Evolutionary conservation across 2,113 vertebrate genomes (phyloP).

Genomic region (Mesembrinibis cayennensis): DNA sequence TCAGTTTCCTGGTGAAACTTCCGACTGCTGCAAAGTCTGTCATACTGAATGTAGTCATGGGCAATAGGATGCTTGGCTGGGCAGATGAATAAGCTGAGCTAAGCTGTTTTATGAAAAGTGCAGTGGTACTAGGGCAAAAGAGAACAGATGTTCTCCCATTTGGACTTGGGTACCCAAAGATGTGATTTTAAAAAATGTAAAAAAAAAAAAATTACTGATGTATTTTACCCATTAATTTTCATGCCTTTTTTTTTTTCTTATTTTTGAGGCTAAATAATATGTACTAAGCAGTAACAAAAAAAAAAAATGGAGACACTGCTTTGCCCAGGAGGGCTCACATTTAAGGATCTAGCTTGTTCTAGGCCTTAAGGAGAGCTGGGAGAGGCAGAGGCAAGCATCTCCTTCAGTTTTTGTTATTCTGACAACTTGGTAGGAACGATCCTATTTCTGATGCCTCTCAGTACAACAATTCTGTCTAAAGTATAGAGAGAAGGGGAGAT

Average conservation of each 20-base stretch:
- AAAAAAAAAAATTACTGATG: background rate
- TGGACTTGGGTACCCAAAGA: background rate
- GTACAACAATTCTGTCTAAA: background rate
- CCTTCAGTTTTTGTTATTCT: background rate
- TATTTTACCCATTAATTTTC: background rate
- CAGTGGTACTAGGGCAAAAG: background rate
- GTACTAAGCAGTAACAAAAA: background rate
- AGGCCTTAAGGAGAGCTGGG: background rate
- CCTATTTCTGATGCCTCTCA: background rate
- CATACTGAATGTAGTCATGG: background rate
- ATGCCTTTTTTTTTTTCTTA: background rate
- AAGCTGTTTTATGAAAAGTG: background rate
- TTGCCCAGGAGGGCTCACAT: background rate
- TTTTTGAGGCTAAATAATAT: background rate
- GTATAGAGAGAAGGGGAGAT: background rate
- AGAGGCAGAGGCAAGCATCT: background rate
- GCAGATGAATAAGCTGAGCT: background rate
- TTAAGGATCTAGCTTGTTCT: background rate
- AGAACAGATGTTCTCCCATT: background rate
- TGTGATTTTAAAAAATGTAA: background rate
- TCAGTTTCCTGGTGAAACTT: conserved; percentile 40
- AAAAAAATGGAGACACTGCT: background rate
- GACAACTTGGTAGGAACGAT: background rate
- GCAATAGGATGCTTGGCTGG: background rate
- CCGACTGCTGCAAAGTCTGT: background rate